phyloP scores from a whole-genome alignment of 92 coral and sea anemone species.

The Actinostola sp. region DNA sequence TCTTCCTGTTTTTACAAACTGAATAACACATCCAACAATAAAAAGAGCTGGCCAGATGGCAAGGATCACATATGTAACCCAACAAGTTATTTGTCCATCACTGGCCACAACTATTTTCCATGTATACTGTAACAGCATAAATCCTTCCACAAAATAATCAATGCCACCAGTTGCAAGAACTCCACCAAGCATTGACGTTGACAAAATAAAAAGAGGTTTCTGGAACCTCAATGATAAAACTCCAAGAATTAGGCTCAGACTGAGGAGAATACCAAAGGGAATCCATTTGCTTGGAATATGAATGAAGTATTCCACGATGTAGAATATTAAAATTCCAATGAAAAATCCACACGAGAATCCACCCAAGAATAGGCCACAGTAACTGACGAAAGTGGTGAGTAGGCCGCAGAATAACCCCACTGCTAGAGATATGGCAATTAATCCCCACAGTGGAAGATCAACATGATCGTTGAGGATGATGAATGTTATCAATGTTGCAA shows the following conservation, averaged over 20 bases:
- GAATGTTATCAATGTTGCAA: constrained; percentile 87
- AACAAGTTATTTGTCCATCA: constrained; percentile 58
- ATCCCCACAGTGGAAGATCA: constrained; percentile 74
- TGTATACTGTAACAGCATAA: constrained; percentile 68
- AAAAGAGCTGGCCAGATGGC: constrained; percentile 84
- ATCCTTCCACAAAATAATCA: constrained; percentile 87
- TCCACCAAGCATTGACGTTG: constrained; percentile 87
- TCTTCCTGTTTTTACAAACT: constrained; percentile 83
- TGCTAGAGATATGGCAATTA: constrained; percentile 82
- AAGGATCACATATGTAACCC: constrained; percentile 83
- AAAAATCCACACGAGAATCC: constrained; percentile 94
- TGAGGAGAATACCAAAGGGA: constrained; percentile 90
- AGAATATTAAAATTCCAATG: constrained; percentile 73
- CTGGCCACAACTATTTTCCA: constrained; percentile 85
- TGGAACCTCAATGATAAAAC: constrained; percentile 80
- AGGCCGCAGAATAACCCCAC: constrained; percentile 93
- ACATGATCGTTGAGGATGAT: constrained; percentile 80
- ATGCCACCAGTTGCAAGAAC: constrained; percentile 71
- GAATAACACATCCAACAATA: constrained; percentile 75
- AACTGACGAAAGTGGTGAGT: constrained; percentile 78
- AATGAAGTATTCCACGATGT: constrained; percentile 62
- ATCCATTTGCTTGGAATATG: constrained; percentile 79
- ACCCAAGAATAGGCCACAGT: constrained; percentile 89
- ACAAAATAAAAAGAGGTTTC: constrained; percentile 76
- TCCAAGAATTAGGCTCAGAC: constrained; percentile 71